A percentile compares a stretch with the other conserved stretches of the same genome.
phyloP scores from a whole-genome alignment of 2,888 invertebrate genomes.

The Sinelater perroti region DNA sequence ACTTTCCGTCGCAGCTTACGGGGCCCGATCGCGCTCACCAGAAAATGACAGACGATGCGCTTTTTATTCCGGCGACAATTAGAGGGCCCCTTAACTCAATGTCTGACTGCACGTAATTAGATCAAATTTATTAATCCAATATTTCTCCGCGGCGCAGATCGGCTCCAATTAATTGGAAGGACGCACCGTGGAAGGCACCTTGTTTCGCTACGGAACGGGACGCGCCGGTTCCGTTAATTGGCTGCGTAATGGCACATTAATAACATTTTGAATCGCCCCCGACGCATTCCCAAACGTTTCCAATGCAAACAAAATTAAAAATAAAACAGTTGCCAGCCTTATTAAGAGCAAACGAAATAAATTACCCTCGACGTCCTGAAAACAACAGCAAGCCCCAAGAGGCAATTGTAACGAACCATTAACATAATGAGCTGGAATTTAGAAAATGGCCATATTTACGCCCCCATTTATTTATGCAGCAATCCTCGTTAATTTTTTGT shows the following conservation, averaged over 20 bases:
- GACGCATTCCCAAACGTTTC: too few species aligned
- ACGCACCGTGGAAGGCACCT: too few species aligned
- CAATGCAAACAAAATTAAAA: conserved; percentile 31
- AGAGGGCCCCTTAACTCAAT: conserved; percentile 25
- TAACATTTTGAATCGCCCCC: too few species aligned
- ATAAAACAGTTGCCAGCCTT: conserved; percentile 25
- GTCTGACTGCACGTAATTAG: conserved; percentile 27
- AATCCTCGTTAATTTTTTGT: conserved; percentile 1
- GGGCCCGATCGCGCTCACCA: conserved; percentile 23
- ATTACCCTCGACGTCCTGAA: conserved; percentile 23
- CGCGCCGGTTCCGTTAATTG: too few species aligned
- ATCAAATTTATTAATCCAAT: conserved; percentile 36
- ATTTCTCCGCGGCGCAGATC: too few species aligned
- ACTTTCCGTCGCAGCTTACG: conserved; percentile 35
- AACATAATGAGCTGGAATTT: conserved; percentile 28
- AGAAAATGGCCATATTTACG: conserved; percentile 24
- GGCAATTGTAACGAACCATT: conserved; percentile 29
- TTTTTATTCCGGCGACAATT: conserved; percentile 33
- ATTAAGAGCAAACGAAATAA: conserved; percentile 29
- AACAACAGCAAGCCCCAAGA: conserved; percentile 21
- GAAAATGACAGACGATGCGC: conserved; percentile 32
- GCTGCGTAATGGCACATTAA: too few species aligned
- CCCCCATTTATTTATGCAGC: conserved; percentile 17
- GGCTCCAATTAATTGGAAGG: too few species aligned
- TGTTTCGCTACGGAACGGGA: too few species aligned